A percentile compares a stretch with the other conserved stretches of the same genome.
Evolutionary conservation across 2,797 vertebrate species (phyloP).

Genomic region (Esox lucius): DNA sequence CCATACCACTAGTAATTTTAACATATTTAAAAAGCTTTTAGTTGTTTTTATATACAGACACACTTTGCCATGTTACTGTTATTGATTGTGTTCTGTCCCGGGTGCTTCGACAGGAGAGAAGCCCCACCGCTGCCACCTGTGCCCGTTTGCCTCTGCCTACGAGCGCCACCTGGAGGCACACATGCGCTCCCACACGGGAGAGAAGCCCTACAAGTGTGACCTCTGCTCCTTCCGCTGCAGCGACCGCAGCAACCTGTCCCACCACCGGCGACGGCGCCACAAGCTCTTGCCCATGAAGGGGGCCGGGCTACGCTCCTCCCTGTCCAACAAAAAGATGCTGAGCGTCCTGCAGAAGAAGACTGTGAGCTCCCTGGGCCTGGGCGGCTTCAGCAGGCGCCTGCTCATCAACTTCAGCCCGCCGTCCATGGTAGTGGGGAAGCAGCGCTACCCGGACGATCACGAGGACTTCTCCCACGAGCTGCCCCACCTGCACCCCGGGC

Average conservation of each 20-base stretch:
- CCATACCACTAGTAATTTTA: too few relatives aligned
- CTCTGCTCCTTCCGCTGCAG: conserved; percentile 96
- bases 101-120: conserved; percentile 84
- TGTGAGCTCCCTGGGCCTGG: conserved; percentile 70
- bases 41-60: too few relatives aligned
- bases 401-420: conserved; percentile 88
- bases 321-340: conserved; percentile 91
- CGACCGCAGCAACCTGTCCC: conserved; percentile 96
- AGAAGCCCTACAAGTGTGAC: conserved; percentile 98
- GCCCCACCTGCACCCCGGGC: conserved; percentile 68
- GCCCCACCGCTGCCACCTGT: conserved; percentile 94
- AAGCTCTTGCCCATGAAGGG: conserved; percentile 93
- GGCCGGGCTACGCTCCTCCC: conserved; percentile 75
- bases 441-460: conserved; percentile 78
- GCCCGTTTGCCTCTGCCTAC: conserved; percentile 96
- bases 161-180: conserved; percentile 98
- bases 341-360: conserved; percentile 92
- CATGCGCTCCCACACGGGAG: conserved; percentile 96
- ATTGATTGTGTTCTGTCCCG: conserved; percentile 18
- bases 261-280: conserved; percentile 94
- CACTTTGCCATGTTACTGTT: too few relatives aligned
- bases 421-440: conserved; percentile 86
- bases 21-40: too few relatives aligned
- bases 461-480: conserved; percentile 71
- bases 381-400: conserved; percentile 81